Conservation (phyloP, 2,113 vertebrate species). For the Eira barbara region DNA sequence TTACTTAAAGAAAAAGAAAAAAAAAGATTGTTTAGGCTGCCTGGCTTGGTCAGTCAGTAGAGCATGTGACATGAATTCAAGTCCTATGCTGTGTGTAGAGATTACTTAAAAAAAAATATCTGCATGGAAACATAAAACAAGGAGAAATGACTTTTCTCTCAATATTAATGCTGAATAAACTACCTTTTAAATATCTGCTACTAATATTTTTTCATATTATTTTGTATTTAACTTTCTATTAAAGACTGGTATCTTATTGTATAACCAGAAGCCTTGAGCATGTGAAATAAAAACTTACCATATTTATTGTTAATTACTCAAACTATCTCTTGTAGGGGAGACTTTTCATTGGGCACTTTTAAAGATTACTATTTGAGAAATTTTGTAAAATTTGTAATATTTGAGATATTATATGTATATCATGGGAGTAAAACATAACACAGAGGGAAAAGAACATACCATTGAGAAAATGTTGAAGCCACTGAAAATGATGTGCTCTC, state of each 20-base stretch:
- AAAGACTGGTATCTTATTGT: neutral
- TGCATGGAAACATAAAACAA: neutral
- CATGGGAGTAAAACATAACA: neutral
- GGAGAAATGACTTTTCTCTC: neutral
- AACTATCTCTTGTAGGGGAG: neutral
- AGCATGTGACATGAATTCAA: neutral
- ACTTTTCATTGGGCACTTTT: neutral
- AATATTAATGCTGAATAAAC: neutral
- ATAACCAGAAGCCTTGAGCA: neutral
- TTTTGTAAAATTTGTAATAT: neutral
- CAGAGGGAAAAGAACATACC: neutral
- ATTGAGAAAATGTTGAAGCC: neutral
- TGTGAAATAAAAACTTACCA: neutral
- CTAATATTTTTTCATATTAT: neutral
- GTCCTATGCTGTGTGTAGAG: neutral
- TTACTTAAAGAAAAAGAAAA: neutral
- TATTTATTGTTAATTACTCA: neutral
- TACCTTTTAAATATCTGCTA: neutral
- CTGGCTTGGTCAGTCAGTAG: neutral
- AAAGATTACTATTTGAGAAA: neutral
- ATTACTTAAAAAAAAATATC: neutral
- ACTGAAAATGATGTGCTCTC: rapidly evolving
- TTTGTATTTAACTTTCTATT: neutral
- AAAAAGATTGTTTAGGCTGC: neutral
- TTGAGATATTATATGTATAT: neutral